Evolutionary conservation across 2,888 invertebrate species (phyloP).

Genomic region (Lithophane ornitopus): DNA sequence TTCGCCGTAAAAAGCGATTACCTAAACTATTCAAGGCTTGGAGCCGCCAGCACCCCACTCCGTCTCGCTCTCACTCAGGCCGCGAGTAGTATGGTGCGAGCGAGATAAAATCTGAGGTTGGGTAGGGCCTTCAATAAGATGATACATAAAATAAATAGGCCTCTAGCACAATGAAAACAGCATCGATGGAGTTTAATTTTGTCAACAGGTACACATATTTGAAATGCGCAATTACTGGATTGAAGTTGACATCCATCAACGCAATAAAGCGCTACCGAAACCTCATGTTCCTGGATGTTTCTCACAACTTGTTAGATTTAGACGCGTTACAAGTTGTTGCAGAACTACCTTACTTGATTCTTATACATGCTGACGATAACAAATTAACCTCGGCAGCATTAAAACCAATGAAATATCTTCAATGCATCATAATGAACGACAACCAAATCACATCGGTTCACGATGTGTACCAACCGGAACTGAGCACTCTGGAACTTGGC

Average conservation of each 20-base stretch:
- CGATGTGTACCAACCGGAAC: constrained; percentile 89
- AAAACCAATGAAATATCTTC: constrained; percentile 90
- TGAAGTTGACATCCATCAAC: constrained; percentile 88
- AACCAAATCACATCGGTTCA: constrained; percentile 88
- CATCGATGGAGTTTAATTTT: not conserved
- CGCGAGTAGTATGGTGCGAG: no score
- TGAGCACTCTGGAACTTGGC: constrained; percentile 90
- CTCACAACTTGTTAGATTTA: constrained; percentile 87
- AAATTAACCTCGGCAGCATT: constrained; percentile 85
- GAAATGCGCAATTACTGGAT: constrained; percentile 87
- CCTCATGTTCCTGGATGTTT: constrained; percentile 90
- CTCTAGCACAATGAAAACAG: not conserved
- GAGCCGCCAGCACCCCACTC: no score
- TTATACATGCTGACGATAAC: constrained; percentile 91
- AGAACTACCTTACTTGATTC: constrained; percentile 88
- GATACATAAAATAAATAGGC: not conserved
- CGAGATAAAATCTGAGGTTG: no score
- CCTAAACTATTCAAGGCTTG: no score
- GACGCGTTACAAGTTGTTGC: constrained; percentile 87
- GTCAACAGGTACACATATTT: constrained; percentile 90
- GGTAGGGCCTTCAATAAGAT: no score
- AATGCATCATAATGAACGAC: constrained; percentile 90
- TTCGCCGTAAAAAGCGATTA: no score
- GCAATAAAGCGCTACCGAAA: constrained; percentile 88
- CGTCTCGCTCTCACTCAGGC: no score